These are phyloP conservation scores for Scelioninae gen. 1 DNA, from an alignment of 2,888 invertebrate genomes.

Conservation along the genomic window DNA sequence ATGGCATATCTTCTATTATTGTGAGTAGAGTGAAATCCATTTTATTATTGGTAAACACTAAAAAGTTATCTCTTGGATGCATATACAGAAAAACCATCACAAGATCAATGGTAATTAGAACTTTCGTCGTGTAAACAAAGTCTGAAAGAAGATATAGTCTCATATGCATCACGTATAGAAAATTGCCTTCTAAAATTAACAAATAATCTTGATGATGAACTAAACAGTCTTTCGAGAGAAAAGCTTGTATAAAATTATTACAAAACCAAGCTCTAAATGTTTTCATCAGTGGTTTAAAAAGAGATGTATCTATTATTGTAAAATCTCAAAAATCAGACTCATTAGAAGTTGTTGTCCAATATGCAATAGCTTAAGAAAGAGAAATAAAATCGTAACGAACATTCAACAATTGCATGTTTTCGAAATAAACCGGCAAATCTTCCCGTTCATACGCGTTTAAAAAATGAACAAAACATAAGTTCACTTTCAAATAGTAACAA, in stretches of 20 bases:
- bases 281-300: constrained; percentile 75
- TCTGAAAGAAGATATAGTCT: constrained; percentile 71
- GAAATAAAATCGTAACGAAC: constrained; percentile 65
- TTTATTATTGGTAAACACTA: constrained; percentile 68
- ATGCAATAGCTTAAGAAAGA: constrained; percentile 74
- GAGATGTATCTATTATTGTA: constrained; percentile 75
- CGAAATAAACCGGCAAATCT: not conserved
- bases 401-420: constrained; percentile 6
- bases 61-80: constrained; percentile 64
- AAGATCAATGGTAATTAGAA: constrained; percentile 76
- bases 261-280: constrained; percentile 76
- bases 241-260: constrained; percentile 71
- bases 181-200: constrained; percentile 75
- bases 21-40: too few relatives aligned
- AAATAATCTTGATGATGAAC: constrained; percentile 69
- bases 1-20: too few relatives aligned
- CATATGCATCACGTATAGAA: constrained; percentile 74
- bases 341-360: constrained; percentile 75
- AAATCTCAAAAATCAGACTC: constrained; percentile 75
- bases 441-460: not conserved
- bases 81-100: constrained; percentile 47
- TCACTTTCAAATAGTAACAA: constrained; percentile 9
- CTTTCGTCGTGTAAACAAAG: constrained; percentile 74
- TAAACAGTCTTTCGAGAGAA: constrained; percentile 61
- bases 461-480: not conserved